Percentiles rank a stretch among this genome's conserved stretches.
Conservation (phyloP, 2,113 vertebrate species). For the rat (Rattus norvegicus) region GRCr8 NC_086039.1:136099001-136099500, state of each 20-base stretch:
- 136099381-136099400: neutral
- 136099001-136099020: neutral
- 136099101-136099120: neutral
- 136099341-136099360: neutral
- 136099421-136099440: neutral
- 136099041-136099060: constrained; percentile 42
- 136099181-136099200: constrained; percentile 45
- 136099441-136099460: neutral
- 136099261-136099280: constrained; percentile 26
- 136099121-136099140: neutral
- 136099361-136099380: neutral
- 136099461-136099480: neutral
- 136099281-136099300: neutral
- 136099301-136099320: neutral
- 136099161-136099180: constrained; percentile 43
- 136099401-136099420: neutral
- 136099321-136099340: neutral
- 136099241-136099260: neutral
- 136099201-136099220: constrained; percentile 38
- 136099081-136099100: neutral
- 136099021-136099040: constrained; percentile 33
- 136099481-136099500: neutral
- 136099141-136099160: constrained; percentile 37
- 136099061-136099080: constrained; percentile 24
- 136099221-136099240: constrained; percentile 17